Conservation (phyloP, 64 coral and sea anemone species). For the Actinia tenebrosa region DNA sequence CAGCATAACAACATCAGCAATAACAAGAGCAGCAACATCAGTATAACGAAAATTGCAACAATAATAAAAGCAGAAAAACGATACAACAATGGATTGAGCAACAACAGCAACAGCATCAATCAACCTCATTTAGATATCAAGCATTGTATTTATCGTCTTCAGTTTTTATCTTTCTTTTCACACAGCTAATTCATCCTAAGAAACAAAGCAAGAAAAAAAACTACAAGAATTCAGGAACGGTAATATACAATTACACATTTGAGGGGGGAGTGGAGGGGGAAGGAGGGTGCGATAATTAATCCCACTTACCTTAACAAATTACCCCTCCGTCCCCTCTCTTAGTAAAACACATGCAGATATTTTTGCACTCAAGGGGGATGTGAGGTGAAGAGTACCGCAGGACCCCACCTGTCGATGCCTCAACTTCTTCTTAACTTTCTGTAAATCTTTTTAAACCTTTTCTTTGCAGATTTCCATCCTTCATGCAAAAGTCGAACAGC, state of each 20-base stretch:
- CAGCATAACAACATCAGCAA: not conserved
- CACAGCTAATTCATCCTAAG: slow-evolving; percentile 66
- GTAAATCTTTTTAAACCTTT: not conserved
- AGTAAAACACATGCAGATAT: too few relatives aligned
- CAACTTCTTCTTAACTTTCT: not conserved
- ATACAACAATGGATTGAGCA: too few relatives aligned
- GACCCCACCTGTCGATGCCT: not conserved
- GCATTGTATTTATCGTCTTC: not conserved
- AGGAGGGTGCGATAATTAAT: too few relatives aligned
- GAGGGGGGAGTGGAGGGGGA: not conserved
- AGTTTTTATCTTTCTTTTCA: not conserved
- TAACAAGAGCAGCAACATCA: not conserved
- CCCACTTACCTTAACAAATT: not conserved
- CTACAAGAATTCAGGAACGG: slow-evolving; percentile 92
- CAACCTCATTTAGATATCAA: not conserved
- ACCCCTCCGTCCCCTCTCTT: too few relatives aligned
- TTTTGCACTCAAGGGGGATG: too few relatives aligned
- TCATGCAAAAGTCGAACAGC: slow-evolving; percentile 57
- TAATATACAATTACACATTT: slow-evolving; percentile 24
- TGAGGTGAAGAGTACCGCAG: too few relatives aligned
- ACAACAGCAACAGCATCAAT: too few relatives aligned
- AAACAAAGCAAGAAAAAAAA: slow-evolving; percentile 89
- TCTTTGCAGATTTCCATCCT: slow-evolving; percentile 44
- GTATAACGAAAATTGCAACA: not conserved
- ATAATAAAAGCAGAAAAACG: too few relatives aligned